phyloP scores from a whole-genome alignment of 2,888 invertebrate species.

The Crocallis elinguaria region DNA sequence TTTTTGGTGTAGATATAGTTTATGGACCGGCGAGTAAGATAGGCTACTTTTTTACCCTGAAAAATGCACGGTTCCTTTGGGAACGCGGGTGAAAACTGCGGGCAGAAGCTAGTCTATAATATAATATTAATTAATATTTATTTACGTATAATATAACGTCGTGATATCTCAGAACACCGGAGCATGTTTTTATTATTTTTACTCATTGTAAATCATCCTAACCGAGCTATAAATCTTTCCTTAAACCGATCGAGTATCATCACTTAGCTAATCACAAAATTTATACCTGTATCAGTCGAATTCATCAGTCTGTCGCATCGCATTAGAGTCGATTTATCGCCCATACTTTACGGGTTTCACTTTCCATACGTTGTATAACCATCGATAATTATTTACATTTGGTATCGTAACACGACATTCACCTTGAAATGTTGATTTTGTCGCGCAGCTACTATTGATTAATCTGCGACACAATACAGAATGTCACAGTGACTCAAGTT shows the following conservation, averaged over 20 bases:
- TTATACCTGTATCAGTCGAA: constrained; percentile 7
- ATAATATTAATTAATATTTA: too few species aligned
- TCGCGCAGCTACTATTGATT: constrained; percentile 6
- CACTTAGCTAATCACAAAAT: constrained; percentile 17
- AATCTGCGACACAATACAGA: constrained; percentile 1
- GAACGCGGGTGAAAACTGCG: too few species aligned
- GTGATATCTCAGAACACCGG: background rate
- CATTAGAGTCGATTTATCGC: constrained; percentile 19
- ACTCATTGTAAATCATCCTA: constrained; percentile 3
- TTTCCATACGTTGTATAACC: constrained; percentile 35
- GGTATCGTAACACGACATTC: constrained; percentile 35
- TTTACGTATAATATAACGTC: background rate
- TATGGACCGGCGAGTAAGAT: too few species aligned
- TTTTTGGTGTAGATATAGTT: too few species aligned
- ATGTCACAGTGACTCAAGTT: constrained; percentile 10
- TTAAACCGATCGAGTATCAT: constrained; percentile 2
- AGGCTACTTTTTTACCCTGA: too few species aligned
- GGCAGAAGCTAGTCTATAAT: too few species aligned
- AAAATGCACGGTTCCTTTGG: too few species aligned
- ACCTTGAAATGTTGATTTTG: constrained; percentile 36
- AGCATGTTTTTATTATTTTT: background rate
- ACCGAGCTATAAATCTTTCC: constrained; percentile 5
- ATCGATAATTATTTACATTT: constrained; percentile 31
- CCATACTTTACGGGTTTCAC: constrained; percentile 28
- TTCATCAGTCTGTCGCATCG: constrained; percentile 12